Conservation (phyloP, 2,888 invertebrate species). For the Camponotus fellah region DNA sequence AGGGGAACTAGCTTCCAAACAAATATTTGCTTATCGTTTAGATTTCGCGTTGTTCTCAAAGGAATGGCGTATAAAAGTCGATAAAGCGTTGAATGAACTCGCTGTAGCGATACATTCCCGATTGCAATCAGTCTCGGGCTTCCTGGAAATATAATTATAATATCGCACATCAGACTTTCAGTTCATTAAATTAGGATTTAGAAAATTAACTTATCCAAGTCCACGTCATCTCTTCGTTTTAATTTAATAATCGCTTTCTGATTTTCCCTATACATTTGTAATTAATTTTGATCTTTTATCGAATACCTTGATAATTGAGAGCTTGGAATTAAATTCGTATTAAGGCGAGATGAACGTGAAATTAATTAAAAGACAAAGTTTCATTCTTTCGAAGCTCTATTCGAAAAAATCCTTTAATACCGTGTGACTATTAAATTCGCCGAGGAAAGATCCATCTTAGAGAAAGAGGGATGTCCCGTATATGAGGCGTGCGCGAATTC, state of each 20-base stretch:
- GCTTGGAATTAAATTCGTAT: slow-evolving; percentile 3
- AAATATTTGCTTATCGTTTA: slow-evolving; percentile 56
- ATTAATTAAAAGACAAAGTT: not conserved
- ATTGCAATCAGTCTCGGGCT: not conserved
- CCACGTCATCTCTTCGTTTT: not conserved
- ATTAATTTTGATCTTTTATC: not conserved
- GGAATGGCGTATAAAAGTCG: not conserved
- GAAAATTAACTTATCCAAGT: not conserved
- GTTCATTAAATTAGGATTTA: not conserved
- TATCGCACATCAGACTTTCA: not conserved
- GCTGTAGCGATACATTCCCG: not conserved
- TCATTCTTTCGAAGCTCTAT: not conserved
- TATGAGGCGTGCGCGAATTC: not conserved
- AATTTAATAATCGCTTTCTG: not conserved
- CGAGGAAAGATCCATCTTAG: slow-evolving; percentile 20
- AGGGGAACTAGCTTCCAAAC: not conserved
- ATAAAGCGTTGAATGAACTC: slow-evolving; percentile 2
- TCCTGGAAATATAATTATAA: not conserved
- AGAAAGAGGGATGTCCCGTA: not conserved
- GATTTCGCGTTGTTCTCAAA: not conserved
- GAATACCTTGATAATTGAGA: not conserved
- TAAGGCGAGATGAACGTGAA: not conserved
- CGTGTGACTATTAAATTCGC: slow-evolving; percentile 8
- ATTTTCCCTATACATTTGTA: not conserved
- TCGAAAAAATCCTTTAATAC: not conserved